These are phyloP conservation scores for Muraenolepis orangiensis DNA, from an alignment of 2,797 vertebrate species.

Conservation along the genomic window DNA sequence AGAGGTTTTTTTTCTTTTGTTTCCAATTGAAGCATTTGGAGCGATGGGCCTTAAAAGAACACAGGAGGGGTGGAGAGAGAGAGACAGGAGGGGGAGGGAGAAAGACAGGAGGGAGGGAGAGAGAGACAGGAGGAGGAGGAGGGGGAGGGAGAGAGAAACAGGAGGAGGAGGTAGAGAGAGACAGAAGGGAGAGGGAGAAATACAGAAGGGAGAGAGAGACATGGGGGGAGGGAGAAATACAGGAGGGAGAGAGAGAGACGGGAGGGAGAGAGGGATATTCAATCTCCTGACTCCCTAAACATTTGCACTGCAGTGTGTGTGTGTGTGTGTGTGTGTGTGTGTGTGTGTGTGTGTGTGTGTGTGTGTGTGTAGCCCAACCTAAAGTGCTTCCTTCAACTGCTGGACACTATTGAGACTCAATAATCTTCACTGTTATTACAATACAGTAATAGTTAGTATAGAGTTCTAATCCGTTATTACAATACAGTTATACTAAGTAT, in stretches of 20 bases:
- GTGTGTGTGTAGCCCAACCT: too few relatives aligned
- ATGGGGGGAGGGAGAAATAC: conserved; percentile 11
- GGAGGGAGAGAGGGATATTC: conserved; percentile 13
- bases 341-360: neutral
- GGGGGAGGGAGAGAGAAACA: conserved; percentile 10
- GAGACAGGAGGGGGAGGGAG: too few relatives aligned
- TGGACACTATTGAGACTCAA: too few relatives aligned
- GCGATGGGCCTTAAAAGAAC: conserved; percentile 37
- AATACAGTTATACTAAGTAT: too few relatives aligned
- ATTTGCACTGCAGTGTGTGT: conserved; percentile 45
- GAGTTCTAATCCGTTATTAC: too few relatives aligned
- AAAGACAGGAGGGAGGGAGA: neutral
- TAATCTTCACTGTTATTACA: too few relatives aligned
- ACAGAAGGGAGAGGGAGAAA: neutral
- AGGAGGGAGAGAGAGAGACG: neutral
- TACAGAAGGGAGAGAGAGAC: neutral
- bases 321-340: neutral
- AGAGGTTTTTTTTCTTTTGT: conserved; percentile 33
- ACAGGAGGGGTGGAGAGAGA: conserved; percentile 3
- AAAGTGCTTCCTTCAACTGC: too few relatives aligned
- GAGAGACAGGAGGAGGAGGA: conserved; percentile 1
- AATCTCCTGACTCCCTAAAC: conserved; percentile 51
- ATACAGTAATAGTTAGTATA: too few relatives aligned
- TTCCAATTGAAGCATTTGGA: conserved; percentile 59
- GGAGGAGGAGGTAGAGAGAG: conserved; percentile 5